These are phyloP conservation scores for Tenodera sinensis DNA, from an alignment of 2,888 invertebrate species.

Conservation along the genomic window DNA sequence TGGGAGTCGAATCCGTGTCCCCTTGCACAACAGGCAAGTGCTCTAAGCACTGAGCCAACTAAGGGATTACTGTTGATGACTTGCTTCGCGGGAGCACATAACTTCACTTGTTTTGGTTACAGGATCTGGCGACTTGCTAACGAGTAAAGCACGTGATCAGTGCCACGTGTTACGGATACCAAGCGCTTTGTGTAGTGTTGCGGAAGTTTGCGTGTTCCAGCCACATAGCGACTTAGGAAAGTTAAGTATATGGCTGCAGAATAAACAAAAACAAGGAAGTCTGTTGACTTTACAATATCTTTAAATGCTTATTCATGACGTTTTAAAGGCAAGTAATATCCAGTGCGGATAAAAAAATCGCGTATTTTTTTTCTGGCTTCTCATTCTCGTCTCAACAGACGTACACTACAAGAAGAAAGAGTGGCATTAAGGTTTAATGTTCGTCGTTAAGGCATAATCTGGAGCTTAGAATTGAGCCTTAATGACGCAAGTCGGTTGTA, in stretches of 20 bases:
- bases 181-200: neutral
- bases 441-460: constrained; percentile 8
- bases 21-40: too few relatives aligned
- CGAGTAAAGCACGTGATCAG: neutral
- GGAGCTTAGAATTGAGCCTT: constrained; percentile 13
- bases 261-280: neutral
- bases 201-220: neutral
- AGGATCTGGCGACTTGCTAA: neutral
- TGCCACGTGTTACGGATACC: neutral
- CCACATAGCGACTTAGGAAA: neutral
- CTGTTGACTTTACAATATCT: constrained; percentile 1
- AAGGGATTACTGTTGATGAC: too few relatives aligned
- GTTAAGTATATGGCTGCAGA: neutral
- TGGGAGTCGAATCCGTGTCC: too few relatives aligned
- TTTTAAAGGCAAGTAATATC: neutral
- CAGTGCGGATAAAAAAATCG: neutral
- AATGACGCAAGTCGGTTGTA: neutral
- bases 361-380: neutral
- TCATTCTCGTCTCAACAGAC: neutral
- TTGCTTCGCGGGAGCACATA: too few relatives aligned
- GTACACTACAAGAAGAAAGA: constrained; percentile 1
- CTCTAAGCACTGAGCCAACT: too few relatives aligned
- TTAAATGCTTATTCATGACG: neutral
- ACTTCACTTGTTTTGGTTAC: neutral
- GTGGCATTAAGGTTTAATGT: constrained; percentile 7